These are phyloP conservation scores for Aselliscus stoliczkanus DNA, from an alignment of 2,797 vertebrate genomes.

Conservation along the genomic window DNA sequence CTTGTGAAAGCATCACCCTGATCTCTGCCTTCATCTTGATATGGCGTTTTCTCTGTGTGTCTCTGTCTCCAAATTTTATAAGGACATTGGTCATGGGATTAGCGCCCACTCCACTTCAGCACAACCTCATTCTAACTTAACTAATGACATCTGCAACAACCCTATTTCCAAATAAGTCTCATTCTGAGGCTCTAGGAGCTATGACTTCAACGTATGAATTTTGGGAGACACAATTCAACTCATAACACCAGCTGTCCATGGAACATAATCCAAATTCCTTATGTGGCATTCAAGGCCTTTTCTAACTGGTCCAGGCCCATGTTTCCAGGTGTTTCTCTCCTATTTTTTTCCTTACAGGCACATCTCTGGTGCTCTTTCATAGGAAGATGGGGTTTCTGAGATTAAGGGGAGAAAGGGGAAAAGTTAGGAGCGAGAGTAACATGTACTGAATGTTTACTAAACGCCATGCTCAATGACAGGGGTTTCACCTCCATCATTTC, in stretches of 20 bases:
- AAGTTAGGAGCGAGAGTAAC: background rate
- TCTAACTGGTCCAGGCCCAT: background rate
- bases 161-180: background rate
- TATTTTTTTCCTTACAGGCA: background rate
- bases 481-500: background rate
- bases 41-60: too few relatives aligned
- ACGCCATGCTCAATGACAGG: background rate
- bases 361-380: background rate
- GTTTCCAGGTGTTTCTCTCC: background rate
- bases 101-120: background rate
- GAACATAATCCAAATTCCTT: background rate
- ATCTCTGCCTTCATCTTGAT: background rate
- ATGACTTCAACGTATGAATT: background rate
- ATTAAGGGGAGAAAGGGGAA: background rate
- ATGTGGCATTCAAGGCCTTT: background rate
- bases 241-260: background rate
- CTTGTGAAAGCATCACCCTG: background rate
- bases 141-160: too few relatives aligned
- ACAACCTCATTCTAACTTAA: background rate
- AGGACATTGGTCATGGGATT: too few relatives aligned
- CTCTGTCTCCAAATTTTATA: too few relatives aligned
- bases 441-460: background rate
- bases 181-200: background rate
- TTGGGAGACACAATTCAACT: background rate
- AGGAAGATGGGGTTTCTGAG: background rate